Conservation (phyloP, 2,113 vertebrate species). For the Notechis scutatus region DNA sequence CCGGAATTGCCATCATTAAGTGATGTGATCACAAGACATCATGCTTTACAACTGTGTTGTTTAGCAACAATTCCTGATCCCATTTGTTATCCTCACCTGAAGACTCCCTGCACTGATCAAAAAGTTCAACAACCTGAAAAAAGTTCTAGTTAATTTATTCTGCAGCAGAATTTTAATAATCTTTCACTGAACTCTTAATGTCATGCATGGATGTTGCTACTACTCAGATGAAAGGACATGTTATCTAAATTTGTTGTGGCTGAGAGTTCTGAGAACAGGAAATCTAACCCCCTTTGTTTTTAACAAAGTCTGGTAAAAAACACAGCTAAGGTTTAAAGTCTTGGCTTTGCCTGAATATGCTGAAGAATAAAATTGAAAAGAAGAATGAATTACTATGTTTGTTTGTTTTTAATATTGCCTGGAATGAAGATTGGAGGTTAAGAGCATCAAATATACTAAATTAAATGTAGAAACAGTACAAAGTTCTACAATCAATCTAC, state of each 20-base stretch:
- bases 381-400: neutral
- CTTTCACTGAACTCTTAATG: neutral
- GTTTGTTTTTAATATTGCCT: neutral
- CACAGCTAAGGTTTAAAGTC: neutral
- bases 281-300: neutral
- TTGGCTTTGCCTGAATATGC: neutral
- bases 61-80: neutral
- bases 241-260: neutral
- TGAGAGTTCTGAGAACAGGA: neutral
- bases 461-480: neutral
- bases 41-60: neutral
- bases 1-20: neutral
- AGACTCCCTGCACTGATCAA: neutral
- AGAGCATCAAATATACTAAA: neutral
- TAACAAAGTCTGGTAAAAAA: neutral
- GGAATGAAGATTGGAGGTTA: neutral
- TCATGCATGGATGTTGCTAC: neutral
- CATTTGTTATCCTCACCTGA: neutral
- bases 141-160: neutral
- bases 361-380: neutral
- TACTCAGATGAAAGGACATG: neutral
- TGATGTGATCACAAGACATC: neutral
- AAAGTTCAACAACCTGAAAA: neutral
- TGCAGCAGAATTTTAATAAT: neutral
- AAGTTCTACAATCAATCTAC: neutral